Evolutionary conservation across 92 coral and sea anemone genomes (phyloP).

Genomic region (Montipora capitata): DNA sequence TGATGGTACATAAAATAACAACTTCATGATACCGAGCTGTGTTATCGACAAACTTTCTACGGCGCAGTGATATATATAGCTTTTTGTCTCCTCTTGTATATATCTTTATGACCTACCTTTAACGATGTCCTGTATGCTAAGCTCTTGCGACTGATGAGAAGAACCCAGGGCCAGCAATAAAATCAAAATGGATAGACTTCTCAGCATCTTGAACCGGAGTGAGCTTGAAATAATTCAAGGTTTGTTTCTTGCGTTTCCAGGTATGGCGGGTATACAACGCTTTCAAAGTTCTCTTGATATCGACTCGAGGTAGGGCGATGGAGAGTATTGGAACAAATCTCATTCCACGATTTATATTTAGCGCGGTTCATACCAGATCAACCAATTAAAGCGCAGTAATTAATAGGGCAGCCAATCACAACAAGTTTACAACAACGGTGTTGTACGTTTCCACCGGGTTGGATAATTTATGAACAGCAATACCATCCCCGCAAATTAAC

Average conservation of each 20-base stretch:
- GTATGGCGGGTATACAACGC: not conserved
- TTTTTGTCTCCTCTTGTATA: not conserved
- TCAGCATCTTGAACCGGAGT: slow-evolving; percentile 11
- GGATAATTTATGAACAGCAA: slow-evolving; percentile 7
- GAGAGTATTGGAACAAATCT: slow-evolving; percentile 4
- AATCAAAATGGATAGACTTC: slow-evolving; percentile 14
- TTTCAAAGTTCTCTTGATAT: slow-evolving; percentile 14
- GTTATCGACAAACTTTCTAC: not conserved
- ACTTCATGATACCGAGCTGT: no score
- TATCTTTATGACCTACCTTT: slow-evolving; percentile 12
- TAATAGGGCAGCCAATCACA: slow-evolving; percentile 9
- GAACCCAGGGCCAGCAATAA: slow-evolving; percentile 16
- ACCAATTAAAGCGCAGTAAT: slow-evolving; percentile 1
- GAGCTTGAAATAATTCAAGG: slow-evolving; percentile 13
- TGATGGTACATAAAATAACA: slow-evolving; percentile 2
- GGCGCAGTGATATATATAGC: not conserved
- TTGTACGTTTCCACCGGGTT: slow-evolving; percentile 15
- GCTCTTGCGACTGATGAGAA: not conserved
- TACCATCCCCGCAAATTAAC: not conserved
- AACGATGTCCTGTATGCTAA: slow-evolving; percentile 17
- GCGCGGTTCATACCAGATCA: slow-evolving; percentile 5
- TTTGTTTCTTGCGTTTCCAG: not conserved
- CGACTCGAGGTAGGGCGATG: not conserved
- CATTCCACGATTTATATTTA: slow-evolving; percentile 13
- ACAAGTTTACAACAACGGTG: not conserved